phyloP scores from a whole-genome alignment of 1,140 invertebrate genomes.

The Homarus americanus region DNA sequence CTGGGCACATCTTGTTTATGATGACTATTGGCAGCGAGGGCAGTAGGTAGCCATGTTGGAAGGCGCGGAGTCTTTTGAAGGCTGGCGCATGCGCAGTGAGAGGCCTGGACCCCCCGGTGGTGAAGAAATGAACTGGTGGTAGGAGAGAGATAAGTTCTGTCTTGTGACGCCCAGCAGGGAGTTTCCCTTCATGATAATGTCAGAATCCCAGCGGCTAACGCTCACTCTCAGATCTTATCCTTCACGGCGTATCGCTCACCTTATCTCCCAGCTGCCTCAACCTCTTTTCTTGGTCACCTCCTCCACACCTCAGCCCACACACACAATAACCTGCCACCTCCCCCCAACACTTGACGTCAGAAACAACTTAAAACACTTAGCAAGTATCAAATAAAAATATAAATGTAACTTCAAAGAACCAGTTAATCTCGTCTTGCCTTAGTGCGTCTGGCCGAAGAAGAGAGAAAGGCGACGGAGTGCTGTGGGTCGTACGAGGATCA shows the following conservation, averaged over 20 bases:
- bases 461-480: conserved; percentile 35
- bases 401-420: not conserved
- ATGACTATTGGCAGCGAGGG: conserved; percentile 71
- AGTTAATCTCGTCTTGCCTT: not conserved
- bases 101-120: conserved; percentile 65
- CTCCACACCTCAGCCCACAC: not conserved
- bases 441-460: conserved; percentile 28
- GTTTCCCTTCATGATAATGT: conserved; percentile 74
- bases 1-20: conserved; percentile 73
- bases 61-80: conserved; percentile 72
- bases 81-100: conserved; percentile 70
- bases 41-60: conserved; percentile 74
- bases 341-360: not conserved
- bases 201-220: conserved; percentile 72
- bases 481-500: conserved; percentile 38
- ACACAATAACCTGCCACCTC: not conserved
- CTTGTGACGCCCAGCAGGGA: conserved; percentile 73
- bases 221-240: conserved; percentile 70
- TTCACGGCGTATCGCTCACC: conserved; percentile 53
- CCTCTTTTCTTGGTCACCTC: not conserved
- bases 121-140: conserved; percentile 74
- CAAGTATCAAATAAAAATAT: not conserved
- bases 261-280: not conserved
- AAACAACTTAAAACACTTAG: not conserved
- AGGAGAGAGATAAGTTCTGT: conserved; percentile 74